phyloP scores from a whole-genome alignment of 2,113 vertebrate species.

The Sinocyclocheilus rhinocerous region DNA sequence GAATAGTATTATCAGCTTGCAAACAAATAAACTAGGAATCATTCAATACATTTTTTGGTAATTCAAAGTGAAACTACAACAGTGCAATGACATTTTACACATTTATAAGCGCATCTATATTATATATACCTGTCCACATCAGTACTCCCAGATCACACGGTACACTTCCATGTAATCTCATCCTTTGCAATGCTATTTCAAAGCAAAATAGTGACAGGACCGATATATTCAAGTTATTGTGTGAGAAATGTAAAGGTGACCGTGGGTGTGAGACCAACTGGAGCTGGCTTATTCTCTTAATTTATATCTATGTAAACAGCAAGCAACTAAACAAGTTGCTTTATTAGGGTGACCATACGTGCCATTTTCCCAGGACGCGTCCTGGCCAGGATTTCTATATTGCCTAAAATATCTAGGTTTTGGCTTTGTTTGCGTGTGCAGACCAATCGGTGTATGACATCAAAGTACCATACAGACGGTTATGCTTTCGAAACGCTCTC shows the following conservation, averaged over 20 bases:
- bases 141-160: neutral
- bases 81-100: slow-evolving; percentile 9
- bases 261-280: neutral
- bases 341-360: no score
- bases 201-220: neutral
- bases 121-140: neutral
- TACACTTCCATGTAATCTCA: neutral
- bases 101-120: neutral
- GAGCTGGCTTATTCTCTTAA: neutral
- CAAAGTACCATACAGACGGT: no score
- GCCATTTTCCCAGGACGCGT: no score
- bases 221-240: neutral
- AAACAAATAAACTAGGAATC: neutral
- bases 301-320: neutral
- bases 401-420: no score
- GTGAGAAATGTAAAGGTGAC: slow-evolving; percentile 14
- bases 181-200: neutral
- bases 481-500: no score
- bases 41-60: neutral
- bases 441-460: no score
- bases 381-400: no score
- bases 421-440: no score
- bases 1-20: neutral
- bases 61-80: neutral
- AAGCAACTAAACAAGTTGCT: neutral